Conservation (phyloP, 1,140 invertebrate genomes). For the Zaprionus inermis region DNA sequence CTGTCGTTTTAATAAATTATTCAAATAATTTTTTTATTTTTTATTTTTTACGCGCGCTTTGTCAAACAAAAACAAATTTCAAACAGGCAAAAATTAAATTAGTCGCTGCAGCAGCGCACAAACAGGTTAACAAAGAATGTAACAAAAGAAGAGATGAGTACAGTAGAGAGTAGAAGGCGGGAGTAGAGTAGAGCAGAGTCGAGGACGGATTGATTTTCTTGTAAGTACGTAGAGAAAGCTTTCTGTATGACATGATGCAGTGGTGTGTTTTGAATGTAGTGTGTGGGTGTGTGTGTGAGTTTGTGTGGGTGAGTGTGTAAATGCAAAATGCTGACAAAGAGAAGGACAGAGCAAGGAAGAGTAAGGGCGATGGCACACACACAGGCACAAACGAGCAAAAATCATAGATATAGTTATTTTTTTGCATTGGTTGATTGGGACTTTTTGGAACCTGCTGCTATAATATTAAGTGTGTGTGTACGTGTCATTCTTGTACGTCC, state of each 20-base stretch:
- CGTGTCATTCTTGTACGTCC: neutral
- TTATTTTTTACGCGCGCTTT: slow-evolving; percentile 13
- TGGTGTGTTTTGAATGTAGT: slow-evolving; percentile 8
- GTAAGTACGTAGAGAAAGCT: neutral
- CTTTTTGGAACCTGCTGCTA: slow-evolving; percentile 42
- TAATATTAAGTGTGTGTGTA: no score
- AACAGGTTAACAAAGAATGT: slow-evolving; percentile 43
- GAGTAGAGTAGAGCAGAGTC: neutral
- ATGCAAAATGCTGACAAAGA: slow-evolving; percentile 24
- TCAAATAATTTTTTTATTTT: slow-evolving; percentile 38
- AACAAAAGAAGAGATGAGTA: slow-evolving; percentile 28
- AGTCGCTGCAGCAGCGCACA: slow-evolving; percentile 54
- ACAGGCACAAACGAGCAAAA: slow-evolving; percentile 39
- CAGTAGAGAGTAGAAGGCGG: slow-evolving; percentile 14
- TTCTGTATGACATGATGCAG: slow-evolving; percentile 8
- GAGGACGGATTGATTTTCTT: neutral
- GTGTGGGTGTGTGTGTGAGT: neutral
- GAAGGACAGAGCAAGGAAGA: slow-evolving; percentile 9
- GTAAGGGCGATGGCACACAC: slow-evolving; percentile 20
- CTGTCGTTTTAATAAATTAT: slow-evolving; percentile 57
- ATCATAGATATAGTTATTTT: slow-evolving; percentile 19
- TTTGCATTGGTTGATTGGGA: slow-evolving; percentile 67
- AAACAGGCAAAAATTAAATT: slow-evolving; percentile 71
- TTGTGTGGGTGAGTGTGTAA: slow-evolving; percentile 6
- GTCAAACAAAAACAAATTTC: slow-evolving; percentile 81